These are phyloP conservation scores for Ibidorhyncha struthersii DNA, from an alignment of 2,113 vertebrate genomes.

Conservation along the genomic window DNA sequence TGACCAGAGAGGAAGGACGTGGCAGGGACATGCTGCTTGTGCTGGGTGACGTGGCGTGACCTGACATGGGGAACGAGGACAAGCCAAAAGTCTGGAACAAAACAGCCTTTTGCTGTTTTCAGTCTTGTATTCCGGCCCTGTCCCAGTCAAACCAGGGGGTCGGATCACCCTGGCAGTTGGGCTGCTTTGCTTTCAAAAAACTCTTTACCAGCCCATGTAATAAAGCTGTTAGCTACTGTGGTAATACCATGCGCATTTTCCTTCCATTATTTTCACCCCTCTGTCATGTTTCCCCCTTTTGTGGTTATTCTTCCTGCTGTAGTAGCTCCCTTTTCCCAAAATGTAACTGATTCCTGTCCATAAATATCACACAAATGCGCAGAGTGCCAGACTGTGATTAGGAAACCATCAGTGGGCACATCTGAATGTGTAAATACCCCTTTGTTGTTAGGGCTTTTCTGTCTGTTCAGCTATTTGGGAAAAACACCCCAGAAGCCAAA, in stretches of 20 bases:
- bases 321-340: conserved; percentile 4
- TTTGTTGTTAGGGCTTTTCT: conserved; percentile 20
- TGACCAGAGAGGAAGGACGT: background rate
- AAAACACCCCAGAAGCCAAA: conserved; percentile 42
- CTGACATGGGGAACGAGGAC: background rate
- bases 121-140: background rate
- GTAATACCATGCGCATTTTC: background rate
- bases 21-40: background rate
- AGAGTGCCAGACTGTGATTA: background rate
- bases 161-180: fast-evolving
- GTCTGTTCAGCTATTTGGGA: conserved; percentile 36
- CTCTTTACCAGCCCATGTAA: background rate
- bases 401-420: background rate
- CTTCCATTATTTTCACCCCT: background rate
- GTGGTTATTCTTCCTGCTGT: background rate
- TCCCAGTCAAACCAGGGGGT: background rate
- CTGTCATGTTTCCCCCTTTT: background rate
- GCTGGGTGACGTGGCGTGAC: fast-evolving
- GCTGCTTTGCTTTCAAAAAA: background rate
- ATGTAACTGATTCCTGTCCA: background rate
- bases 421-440: conserved; percentile 1
- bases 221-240: background rate
- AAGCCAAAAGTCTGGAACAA: background rate
- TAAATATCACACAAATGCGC: conserved; percentile 32
- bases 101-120: background rate